Base-by-base conservation (phyloP, 2,797 vertebrate genomes). In the Pangasius larnaudii region DNA sequence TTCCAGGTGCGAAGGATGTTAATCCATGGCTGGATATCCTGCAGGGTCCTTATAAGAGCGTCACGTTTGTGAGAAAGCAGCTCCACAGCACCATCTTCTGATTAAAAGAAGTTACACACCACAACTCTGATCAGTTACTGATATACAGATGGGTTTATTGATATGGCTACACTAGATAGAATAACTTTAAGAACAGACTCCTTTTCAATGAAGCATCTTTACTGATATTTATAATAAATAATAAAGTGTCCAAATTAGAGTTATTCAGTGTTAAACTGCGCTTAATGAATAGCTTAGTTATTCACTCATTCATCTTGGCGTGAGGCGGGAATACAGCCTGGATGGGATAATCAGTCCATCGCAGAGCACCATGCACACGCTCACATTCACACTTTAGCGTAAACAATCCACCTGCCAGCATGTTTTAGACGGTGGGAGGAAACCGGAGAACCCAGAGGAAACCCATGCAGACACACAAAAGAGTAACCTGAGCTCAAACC, bases 1-100 rank as follows among this genome's bases (percentile, higher is more conserved):
- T 91, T 88, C 91, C 92, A 93, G 42, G 86, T 89, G 13, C 89
- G 75, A 63, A 92, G 65, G 33, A 59, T 27, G 59, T 92, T 88
- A 33, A 92, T 75, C 86, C 86, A 90, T 4, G 90, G 42, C 42
- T 65, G 87, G 30, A 90, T 59, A 33, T 88, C 85, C 69, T 89
- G 85, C 22, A 92, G 86, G 39, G 69, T 85, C 61, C 88, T 86
- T 33, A 69, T 63, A 42, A 91, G 74, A 42, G 30, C 87, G 16
- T 59, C 88, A 56, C 69, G 84, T 85, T 86, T 90, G 33, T 83
- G 86, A 39, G 59, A 63, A 63, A 93, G 87, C 49, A 91, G 27
- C 85, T 90, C 86, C 78, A 88, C 46, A 9, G 78, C 51, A 3
- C 75, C 84, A 63, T 90, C 81, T 49, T 86, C 89, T 88, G 83